Percentiles rank a stretch among this genome's conserved stretches.
These are phyloP conservation scores for Papilio polytes DNA, from an alignment of 1,140 invertebrate genomes.

Conservation along the genomic window DNA sequence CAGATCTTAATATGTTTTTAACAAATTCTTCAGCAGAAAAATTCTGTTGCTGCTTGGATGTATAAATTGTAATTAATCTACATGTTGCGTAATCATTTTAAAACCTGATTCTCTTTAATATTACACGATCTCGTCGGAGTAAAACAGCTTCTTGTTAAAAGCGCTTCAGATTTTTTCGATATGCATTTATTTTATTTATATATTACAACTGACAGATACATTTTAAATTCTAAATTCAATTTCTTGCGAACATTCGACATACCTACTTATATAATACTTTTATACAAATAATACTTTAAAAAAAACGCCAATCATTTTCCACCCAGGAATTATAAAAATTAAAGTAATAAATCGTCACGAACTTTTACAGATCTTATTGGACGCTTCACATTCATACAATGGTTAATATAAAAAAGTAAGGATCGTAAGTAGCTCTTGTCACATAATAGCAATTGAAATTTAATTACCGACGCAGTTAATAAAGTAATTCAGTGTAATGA, in stretches of 20 bases:
- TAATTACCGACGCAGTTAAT: neutral
- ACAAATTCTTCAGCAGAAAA: neutral
- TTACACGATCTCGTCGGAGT: neutral
- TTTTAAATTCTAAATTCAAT: neutral
- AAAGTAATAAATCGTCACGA: neutral
- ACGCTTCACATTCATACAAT: too few relatives aligned
- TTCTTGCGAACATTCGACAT: neutral
- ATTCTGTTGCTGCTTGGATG: neutral
- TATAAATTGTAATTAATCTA: neutral
- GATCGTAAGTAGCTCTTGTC: too few relatives aligned
- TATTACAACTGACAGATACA: neutral
- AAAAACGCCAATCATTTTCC: too few relatives aligned
- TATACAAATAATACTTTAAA: too few relatives aligned
- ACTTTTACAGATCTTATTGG: neutral
- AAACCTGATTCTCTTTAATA: conserved; percentile 10
- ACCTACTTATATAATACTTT: neutral
- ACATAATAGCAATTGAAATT: neutral
- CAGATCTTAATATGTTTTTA: too few relatives aligned
- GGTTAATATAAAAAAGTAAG: too few relatives aligned
- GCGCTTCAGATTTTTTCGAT: neutral
- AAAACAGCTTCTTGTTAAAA: neutral
- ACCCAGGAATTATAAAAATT: neutral
- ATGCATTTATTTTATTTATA: neutral
- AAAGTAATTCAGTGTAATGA: neutral
- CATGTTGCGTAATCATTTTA: neutral